These are phyloP conservation scores for Eriosoma lanigerum DNA, from an alignment of 1,140 invertebrate genomes.

Conservation along the genomic window DNA sequence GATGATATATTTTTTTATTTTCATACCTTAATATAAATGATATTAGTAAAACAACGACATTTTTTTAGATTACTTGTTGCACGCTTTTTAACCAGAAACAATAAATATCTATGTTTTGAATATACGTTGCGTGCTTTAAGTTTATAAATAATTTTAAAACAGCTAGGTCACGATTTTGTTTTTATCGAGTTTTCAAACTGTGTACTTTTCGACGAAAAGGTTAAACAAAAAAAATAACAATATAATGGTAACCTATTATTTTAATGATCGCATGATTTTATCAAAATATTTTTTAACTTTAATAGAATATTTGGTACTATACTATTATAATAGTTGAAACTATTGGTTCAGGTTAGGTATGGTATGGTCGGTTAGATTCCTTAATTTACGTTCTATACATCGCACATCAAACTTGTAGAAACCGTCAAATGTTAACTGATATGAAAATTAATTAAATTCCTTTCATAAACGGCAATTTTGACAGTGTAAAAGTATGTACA, in stretches of 20 bases:
- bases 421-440: no score
- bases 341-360: no score
- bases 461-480: no score
- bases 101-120: not conserved
- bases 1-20: no score
- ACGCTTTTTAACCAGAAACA: not conserved
- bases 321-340: no score
- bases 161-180: not conserved
- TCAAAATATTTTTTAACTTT: not conserved
- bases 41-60: no score
- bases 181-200: not conserved
- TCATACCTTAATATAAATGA: no score
- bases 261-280: not conserved
- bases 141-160: not conserved
- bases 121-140: not conserved
- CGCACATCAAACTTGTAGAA: no score
- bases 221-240: not conserved
- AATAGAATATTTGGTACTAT: not conserved
- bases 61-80: not conserved
- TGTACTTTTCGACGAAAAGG: not conserved
- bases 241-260: not conserved
- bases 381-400: no score
- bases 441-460: no score
- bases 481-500: no score
- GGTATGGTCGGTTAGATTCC: no score